Percentiles rank a stretch among this genome's conserved stretches.
phyloP scores from a whole-genome alignment of 2,113 vertebrate genomes.

The Poecilia latipinna region DNA sequence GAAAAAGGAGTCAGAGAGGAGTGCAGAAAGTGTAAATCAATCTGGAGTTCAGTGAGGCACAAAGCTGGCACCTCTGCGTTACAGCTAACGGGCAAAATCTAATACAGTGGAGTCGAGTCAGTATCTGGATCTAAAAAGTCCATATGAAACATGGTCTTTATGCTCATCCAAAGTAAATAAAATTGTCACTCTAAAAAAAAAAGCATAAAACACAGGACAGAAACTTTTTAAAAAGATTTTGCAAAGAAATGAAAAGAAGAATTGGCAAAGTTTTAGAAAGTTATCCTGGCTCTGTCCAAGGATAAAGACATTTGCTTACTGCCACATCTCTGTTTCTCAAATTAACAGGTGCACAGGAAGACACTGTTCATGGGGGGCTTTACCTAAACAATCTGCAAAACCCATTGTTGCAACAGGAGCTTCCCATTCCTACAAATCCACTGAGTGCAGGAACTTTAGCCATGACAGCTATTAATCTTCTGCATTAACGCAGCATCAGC shows the following conservation, averaged over 20 bases:
- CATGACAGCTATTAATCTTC: not conserved
- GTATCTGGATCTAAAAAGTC: not conserved
- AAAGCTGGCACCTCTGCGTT: constrained; percentile 18
- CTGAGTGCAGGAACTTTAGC: not conserved
- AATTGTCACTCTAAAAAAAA: not conserved
- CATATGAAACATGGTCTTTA: not conserved
- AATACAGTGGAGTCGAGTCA: not conserved
- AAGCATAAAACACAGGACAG: not conserved
- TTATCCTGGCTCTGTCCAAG: not conserved
- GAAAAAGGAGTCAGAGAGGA: constrained; percentile 17
- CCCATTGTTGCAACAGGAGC: not conserved
- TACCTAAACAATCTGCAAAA: constrained; percentile 1
- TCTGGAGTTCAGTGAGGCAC: constrained; percentile 31
- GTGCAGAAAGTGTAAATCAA: constrained; percentile 48
- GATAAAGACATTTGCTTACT: not conserved
- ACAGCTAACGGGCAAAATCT: constrained; percentile 5
- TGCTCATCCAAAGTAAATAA: not conserved
- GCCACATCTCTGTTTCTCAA: not conserved
- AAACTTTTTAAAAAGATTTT: not conserved
- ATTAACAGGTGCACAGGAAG: constrained; percentile 1
- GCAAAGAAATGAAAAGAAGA: not conserved
- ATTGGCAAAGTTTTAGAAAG: not conserved
- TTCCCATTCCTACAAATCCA: not conserved
- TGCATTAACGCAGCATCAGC: not conserved
- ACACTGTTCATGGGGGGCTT: not conserved